Base-by-base conservation (phyloP, 64 coral and sea anemone species). In the Montipora foliosa region DNA sequence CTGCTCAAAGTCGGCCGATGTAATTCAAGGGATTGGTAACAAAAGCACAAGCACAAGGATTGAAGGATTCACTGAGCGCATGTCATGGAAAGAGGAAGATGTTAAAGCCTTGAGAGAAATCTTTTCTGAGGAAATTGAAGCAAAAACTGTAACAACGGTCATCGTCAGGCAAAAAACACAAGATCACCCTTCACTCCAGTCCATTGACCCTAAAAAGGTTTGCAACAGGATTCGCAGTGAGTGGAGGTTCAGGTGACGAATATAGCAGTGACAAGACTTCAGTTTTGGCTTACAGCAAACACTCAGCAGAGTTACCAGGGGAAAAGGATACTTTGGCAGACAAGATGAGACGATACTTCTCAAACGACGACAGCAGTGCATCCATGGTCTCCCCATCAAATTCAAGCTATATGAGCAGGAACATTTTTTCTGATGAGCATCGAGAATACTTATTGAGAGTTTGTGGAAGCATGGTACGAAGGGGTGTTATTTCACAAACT, bases 161-260 rank as follows among this genome's bases (percentile, higher is more conserved):
- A 47, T 82, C 44, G 84, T 94, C 4, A 76, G 47, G 16, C 16
- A 70, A 5, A 94, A 88, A 69, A 88, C 88, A 5, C 9, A 88
- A 88, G 44, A 55, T 4, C 74, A 87, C 9, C 67, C 84, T 14
- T 74, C 29, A 6, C 60, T 81, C 51, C 10, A 44, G 4, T 44
- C 29, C 78, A 13, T 75, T 11, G 37, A 77, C 10, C 37, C 74
- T 6, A 88, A 52, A 29, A 94, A 88, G 50, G 19, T 94, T 50
- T 75, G 77, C 20, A 77, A 94, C 64, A 94, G 55, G 49, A 22
- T 94, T 74, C 62, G 77, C 2, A 94, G 89, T 12, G 77, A 90
- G 44, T 90, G 89, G 77, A 60, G 46, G 47, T 89, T 62, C 53
- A 48, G 74, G 52, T 55, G 9, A 0, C 60, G 10, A 64, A 8